Conservation (phyloP, 2,888 invertebrate genomes). For the Taphrorychus bicolor region DNA sequence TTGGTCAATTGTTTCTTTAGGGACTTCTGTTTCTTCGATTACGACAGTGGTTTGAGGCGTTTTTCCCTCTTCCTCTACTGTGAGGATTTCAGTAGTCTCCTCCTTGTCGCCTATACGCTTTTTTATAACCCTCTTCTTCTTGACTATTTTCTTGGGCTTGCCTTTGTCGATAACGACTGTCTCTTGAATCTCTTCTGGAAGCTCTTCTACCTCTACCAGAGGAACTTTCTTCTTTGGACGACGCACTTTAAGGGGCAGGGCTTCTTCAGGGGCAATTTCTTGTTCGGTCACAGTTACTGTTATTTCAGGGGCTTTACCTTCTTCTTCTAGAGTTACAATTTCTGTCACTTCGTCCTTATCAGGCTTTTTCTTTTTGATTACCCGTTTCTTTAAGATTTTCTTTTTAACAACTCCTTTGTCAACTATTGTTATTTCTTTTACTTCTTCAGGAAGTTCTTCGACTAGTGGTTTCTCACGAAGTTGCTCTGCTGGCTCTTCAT, state of each 20-base stretch:
- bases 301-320: constrained; percentile 54
- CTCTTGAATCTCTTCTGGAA: constrained; percentile 47
- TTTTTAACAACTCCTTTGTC: constrained; percentile 54
- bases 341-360: constrained; percentile 54
- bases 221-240: constrained; percentile 41
- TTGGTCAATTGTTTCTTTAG: constrained; percentile 48
- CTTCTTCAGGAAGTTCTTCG: constrained; percentile 52
- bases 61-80: constrained; percentile 31
- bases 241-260: not conserved
- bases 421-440: constrained; percentile 51
- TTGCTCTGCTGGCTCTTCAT: constrained; percentile 45
- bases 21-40: constrained; percentile 49
- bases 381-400: constrained; percentile 50
- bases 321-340: constrained; percentile 54
- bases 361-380: constrained; percentile 53
- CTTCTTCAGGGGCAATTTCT: constrained; percentile 43
- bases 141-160: constrained; percentile 24
- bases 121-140: constrained; percentile 44
- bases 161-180: constrained; percentile 43
- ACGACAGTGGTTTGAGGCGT: constrained; percentile 41
- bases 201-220: constrained; percentile 41
- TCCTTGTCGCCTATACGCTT: constrained; percentile 39
- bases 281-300: constrained; percentile 56
- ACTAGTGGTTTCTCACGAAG: not conserved
- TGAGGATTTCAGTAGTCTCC: constrained; percentile 42